Evolutionary conservation across 2,797 vertebrate species (phyloP), one percentile per base, ranked within the genome.

Genomic region (Urophycis tenuis): DNA sequence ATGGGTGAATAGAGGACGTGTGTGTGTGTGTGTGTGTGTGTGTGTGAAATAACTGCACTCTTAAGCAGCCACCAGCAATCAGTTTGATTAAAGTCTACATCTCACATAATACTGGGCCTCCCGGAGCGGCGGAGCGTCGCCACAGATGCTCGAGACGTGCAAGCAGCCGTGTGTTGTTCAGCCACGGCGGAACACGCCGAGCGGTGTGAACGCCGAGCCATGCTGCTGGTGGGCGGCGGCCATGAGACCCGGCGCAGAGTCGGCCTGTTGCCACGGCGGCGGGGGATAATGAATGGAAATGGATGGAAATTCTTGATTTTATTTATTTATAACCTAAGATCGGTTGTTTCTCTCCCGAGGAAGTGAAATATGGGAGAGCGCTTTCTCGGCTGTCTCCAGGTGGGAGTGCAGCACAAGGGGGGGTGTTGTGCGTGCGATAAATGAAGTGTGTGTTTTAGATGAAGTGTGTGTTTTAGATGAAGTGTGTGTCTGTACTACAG

Each of bases 201-300:
- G n/a, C 29, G 53, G 53, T 64, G 53, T 49, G 75, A 75, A 76
- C 79, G 81, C 0, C 49, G 76, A 83, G 70, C 85, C 90, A 91
- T 91, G 88, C 85, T 89, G 90, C 86, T 67, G 85, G 88, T 92
- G 85, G 90, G 89, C 79, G 88, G 89, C 78, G 87, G 86, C 41
- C 80, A 80, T 80, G 83, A 86, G 81, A 81, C 79, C 71, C 70
- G 49, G 81, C 85, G 84, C 80, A 36, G 45, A 19, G 73, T 76
- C 84, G 85, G 85, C 78, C 80, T 74, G 82, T 81, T 85, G 75
- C 82, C 83, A 15, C 82, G 67, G 79, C 32, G 15, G 87, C 22
- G 5, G 72, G 83, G 76, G 82, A 78, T 87, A 80, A 87, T 85
- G 74, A 86, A 90, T 90, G 84, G 22, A 89, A 89, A 91, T 88